Conservation (phyloP, 2,888 invertebrate species). For the Drosophila formosana region DNA sequence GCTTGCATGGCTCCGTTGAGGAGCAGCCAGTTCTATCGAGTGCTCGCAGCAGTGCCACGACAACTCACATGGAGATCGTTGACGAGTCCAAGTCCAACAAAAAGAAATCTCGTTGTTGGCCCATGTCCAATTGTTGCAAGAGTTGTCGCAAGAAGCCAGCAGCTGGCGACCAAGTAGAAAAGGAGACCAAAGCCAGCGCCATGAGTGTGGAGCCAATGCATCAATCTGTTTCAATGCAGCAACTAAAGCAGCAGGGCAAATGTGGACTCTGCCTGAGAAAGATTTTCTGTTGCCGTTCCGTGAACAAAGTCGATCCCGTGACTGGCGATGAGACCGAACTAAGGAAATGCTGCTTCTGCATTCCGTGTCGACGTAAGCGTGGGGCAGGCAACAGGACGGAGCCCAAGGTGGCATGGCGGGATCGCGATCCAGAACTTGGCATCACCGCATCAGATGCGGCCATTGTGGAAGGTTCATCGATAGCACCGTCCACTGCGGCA, state of each 20-base stretch:
- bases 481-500: conserved; percentile 71
- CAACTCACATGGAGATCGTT: conserved; percentile 77
- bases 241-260: conserved; percentile 67
- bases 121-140: conserved; percentile 84
- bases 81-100: conserved; percentile 72
- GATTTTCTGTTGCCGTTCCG: conserved; percentile 84
- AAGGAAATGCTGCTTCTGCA: conserved; percentile 84
- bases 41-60: conserved; percentile 77
- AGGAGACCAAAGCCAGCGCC: conserved; percentile 37
- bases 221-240: conserved; percentile 21
- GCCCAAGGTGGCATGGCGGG: conserved; percentile 80
- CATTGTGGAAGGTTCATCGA: conserved; percentile 87
- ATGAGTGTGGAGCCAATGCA: conserved; percentile 62
- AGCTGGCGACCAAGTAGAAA: conserved; percentile 16
- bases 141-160: conserved; percentile 83
- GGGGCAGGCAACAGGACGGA: conserved; percentile 34
- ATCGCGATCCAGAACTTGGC: conserved; percentile 79
- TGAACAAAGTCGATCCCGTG: conserved; percentile 84
- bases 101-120: conserved; percentile 82
- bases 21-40: conserved; percentile 76
- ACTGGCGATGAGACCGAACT: conserved; percentile 80
- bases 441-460: conserved; percentile 83
- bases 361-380: conserved; percentile 82
- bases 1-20: conserved; percentile 66
- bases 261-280: conserved; percentile 84